These are phyloP conservation scores for Crambe crambe DNA, from an alignment of 37 sponge, comb jelly and placozoan species.

Conservation along the genomic window DNA sequence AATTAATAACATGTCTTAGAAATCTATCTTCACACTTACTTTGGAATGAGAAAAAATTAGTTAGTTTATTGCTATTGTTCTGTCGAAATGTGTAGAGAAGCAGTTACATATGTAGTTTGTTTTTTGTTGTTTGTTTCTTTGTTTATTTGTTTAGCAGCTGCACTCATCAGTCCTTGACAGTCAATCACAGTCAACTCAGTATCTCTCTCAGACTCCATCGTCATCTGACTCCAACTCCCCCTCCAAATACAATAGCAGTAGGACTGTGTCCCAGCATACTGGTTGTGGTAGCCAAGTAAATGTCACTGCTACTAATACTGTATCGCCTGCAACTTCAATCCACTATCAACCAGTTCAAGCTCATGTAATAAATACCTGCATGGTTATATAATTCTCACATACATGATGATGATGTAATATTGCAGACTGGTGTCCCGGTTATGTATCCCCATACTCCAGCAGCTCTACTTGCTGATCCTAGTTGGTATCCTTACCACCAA, in stretches of 20 bases:
- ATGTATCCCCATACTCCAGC: constrained; percentile 41
- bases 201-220: neutral
- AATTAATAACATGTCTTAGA: no score
- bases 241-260: constrained; percentile 13
- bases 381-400: no score
- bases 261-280: neutral
- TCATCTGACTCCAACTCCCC: constrained; percentile 6
- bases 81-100: no score
- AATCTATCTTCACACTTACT: no score
- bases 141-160: neutral
- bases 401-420: neutral
- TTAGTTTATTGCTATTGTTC: no score
- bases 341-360: neutral
- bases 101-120: neutral
- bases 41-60: no score
- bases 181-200: constrained; percentile 14
- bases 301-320: neutral
- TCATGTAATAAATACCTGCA: neutral
- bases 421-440: constrained; percentile 26
- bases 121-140: neutral
- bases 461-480: constrained; percentile 30
- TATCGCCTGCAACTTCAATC: neutral
- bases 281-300: neutral
- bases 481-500: constrained; percentile 49
- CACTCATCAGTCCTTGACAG: neutral